phyloP scores from a whole-genome alignment of 2,797 vertebrate genomes.

The Strix occidentalis region DNA sequence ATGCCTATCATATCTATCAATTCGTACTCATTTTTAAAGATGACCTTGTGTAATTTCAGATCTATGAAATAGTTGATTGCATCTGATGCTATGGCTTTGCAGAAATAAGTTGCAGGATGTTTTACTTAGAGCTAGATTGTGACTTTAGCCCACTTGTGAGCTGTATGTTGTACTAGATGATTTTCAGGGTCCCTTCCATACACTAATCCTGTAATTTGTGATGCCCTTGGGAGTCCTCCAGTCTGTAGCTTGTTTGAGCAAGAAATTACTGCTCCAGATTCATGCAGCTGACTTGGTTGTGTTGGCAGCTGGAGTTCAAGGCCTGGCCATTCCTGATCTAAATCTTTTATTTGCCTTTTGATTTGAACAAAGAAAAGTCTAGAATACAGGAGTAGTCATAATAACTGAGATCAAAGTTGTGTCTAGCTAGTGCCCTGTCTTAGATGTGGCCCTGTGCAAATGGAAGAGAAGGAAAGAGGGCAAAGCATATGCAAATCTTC shows the following conservation, averaged over 20 bases:
- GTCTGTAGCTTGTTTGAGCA: background rate
- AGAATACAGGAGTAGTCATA: background rate
- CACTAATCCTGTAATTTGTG: background rate
- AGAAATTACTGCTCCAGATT: background rate
- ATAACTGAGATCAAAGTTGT: background rate
- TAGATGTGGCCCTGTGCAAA: background rate
- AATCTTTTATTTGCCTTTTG: background rate
- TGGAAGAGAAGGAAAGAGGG: background rate
- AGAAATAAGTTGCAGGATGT: background rate
- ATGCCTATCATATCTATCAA: rapidly evolving
- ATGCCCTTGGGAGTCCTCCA: background rate
- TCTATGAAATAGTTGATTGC: background rate
- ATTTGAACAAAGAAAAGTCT: background rate
- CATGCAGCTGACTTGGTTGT: background rate
- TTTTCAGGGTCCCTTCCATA: background rate
- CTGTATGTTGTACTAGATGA: background rate
- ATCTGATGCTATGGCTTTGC: background rate
- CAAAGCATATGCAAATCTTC: background rate
- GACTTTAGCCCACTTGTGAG: background rate
- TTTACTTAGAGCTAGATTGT: background rate
- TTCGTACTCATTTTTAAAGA: background rate
- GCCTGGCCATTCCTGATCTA: background rate
- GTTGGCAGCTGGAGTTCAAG: background rate
- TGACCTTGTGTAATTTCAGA: background rate
- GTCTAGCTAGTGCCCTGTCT: background rate